phyloP scores from a whole-genome alignment of 2,797 vertebrate genomes.

The Sebastes steindachneri region DNA sequence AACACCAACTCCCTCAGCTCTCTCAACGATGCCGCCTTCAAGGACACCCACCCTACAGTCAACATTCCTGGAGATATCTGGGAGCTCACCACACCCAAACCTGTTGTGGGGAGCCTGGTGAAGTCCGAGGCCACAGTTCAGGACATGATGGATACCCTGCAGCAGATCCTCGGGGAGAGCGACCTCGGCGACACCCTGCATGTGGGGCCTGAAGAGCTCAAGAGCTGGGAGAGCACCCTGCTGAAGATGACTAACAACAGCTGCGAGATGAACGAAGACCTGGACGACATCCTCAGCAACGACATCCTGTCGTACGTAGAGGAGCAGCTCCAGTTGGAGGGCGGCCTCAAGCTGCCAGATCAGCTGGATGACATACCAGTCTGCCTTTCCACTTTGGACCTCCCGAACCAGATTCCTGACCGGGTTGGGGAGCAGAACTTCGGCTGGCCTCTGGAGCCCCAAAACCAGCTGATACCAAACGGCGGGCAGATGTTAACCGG shows the following conservation, averaged over 20 bases:
- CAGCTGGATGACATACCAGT: conserved; percentile 27
- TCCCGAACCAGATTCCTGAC: conserved; percentile 41
- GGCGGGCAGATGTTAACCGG: conserved; percentile 13
- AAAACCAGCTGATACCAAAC: conserved; percentile 41
- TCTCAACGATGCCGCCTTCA: conserved; percentile 71
- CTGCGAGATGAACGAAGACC: conserved; percentile 42
- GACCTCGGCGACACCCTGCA: conserved; percentile 42
- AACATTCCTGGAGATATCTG: conserved; percentile 71
- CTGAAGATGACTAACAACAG: conserved; percentile 67
- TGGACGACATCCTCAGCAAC: conserved; percentile 58
- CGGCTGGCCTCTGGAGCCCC: conserved; percentile 29
- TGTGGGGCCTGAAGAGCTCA: conserved; percentile 58
- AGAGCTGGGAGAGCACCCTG: conserved; percentile 82
- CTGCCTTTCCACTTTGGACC: conserved; percentile 44
- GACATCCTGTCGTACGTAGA: conserved; percentile 76
- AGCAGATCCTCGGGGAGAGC: conserved; percentile 71
- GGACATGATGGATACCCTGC: conserved; percentile 80
- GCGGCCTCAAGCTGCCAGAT: conserved; percentile 25
- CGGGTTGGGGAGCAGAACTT: conserved; percentile 47
- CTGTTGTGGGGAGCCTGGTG: not conserved
- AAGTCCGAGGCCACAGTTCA: conserved; percentile 69
- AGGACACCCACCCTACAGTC: conserved; percentile 77
- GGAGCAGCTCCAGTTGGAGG: conserved; percentile 75
- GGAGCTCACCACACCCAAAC: conserved; percentile 4
- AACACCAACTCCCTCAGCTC: conserved; percentile 41